phyloP scores from a whole-genome alignment of 2,113 vertebrate species.

The Chaetorhynchus papuensis region DNA sequence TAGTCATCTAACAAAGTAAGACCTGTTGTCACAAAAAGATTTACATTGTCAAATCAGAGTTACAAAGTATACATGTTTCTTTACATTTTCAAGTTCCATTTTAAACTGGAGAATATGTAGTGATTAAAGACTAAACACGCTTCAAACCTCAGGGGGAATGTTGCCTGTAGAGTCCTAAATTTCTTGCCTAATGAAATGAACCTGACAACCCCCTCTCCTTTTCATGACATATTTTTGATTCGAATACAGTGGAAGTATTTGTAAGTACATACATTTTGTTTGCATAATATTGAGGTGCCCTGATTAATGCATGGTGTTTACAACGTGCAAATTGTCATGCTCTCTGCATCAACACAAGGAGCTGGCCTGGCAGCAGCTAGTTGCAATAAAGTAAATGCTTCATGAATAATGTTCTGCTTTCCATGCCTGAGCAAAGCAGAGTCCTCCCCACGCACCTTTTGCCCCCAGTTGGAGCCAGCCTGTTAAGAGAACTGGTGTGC shows the following conservation, averaged over 20 bases:
- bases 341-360: neutral
- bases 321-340: conserved; percentile 38
- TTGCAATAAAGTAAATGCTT: conserved; percentile 18
- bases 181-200: neutral
- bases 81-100: conserved; percentile 14
- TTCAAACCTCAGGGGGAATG: neutral
- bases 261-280: conserved; percentile 8
- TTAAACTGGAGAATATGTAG: neutral
- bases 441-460: neutral
- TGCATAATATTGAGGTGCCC: conserved; percentile 43
- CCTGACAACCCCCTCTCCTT: neutral
- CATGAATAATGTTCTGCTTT: neutral
- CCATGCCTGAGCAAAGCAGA: neutral
- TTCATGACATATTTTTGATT: conserved; percentile 9
- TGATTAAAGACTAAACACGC: neutral
- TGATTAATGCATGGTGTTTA: conserved; percentile 37
- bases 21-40: neutral
- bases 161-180: neutral
- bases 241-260: neutral
- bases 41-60: neutral
- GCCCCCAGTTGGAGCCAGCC: neutral
- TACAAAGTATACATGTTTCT: neutral
- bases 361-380: neutral
- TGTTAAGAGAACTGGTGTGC: neutral
- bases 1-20: neutral